These are phyloP conservation scores for Steromphala cineraria DNA, from an alignment of 2,888 invertebrate species.

Conservation along the genomic window DNA sequence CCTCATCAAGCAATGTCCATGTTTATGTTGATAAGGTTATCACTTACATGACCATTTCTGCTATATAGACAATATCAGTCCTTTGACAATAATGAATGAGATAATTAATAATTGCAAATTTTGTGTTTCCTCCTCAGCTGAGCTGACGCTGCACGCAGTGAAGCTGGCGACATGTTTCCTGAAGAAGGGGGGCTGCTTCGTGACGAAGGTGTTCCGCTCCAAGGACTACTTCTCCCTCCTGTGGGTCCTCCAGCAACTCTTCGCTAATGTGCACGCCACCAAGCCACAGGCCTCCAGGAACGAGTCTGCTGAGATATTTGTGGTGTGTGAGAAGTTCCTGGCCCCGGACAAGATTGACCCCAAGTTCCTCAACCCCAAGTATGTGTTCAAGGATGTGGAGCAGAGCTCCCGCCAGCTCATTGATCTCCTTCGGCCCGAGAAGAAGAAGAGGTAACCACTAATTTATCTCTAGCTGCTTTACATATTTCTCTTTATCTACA, in stretches of 20 bases:
- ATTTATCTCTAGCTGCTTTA: too few species aligned
- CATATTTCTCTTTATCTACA: too few species aligned
- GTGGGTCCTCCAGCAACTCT: conserved; percentile 97
- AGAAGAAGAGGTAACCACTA: conserved; percentile 56
- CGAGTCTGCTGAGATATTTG: conserved; percentile 99
- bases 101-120: too few species aligned
- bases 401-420: conserved; percentile 46
- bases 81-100: too few species aligned
- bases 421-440: conserved; percentile 71
- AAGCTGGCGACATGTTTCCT: conserved; percentile 94
- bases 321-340: conserved; percentile 94
- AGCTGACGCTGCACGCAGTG: conserved; percentile 92
- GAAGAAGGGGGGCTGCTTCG: conserved; percentile 94
- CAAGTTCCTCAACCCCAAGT: conserved; percentile 92
- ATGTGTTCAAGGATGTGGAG: conserved; percentile 93
- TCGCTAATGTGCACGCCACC: conserved; percentile 95
- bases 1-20: too few species aligned
- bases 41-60: too few species aligned
- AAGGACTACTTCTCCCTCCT: conserved; percentile 96
- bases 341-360: conserved; percentile 93
- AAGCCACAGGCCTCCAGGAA: conserved; percentile 98
- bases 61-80: too few species aligned
- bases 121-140: conserved; percentile 77
- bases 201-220: conserved; percentile 98
- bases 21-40: too few species aligned